Percentiles rank a stretch among this genome's conserved stretches.
Evolutionary conservation across 1,140 invertebrate species (phyloP).

Genomic region (Atopsyche davidsoni): DNA sequence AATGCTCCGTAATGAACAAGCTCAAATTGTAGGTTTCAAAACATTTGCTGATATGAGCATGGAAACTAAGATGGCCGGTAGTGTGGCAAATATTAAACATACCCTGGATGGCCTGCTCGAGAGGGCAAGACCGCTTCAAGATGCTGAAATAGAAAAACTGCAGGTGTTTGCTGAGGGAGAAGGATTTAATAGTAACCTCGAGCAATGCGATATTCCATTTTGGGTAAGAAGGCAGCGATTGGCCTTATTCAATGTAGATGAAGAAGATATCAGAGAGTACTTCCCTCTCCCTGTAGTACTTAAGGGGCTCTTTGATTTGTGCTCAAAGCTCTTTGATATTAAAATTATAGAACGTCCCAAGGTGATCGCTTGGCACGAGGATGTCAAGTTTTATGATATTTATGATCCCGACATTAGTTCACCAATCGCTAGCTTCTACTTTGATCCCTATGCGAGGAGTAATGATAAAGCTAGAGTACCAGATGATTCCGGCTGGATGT

Average conservation of each 20-base stretch:
- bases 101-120: slow-evolving; percentile 65
- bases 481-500: slow-evolving; percentile 60
- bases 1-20: slow-evolving; percentile 59
- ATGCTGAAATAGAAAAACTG: slow-evolving; percentile 66
- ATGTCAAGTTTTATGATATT: slow-evolving; percentile 79
- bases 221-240: slow-evolving; percentile 71
- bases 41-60: slow-evolving; percentile 81
- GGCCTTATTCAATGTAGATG: slow-evolving; percentile 60
- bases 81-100: slow-evolving; percentile 67
- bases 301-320: slow-evolving; percentile 66
- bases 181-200: slow-evolving; percentile 64
- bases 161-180: slow-evolving; percentile 68
- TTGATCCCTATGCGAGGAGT: slow-evolving; percentile 71
- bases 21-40: slow-evolving; percentile 71
- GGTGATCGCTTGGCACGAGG: slow-evolving; percentile 72
- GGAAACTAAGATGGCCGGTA: slow-evolving; percentile 91
- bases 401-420: slow-evolving; percentile 61
- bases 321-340: slow-evolving; percentile 75
- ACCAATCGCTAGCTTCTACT: slow-evolving; percentile 73
- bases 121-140: slow-evolving; percentile 64
- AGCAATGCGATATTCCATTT: slow-evolving; percentile 81
- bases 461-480: slow-evolving; percentile 55
- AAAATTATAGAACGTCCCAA: slow-evolving; percentile 65
- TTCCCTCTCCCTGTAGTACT: slow-evolving; percentile 79
- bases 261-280: slow-evolving; percentile 68